A percentile compares a stretch with the other conserved stretches of the same genome.
Evolutionary conservation across 2,888 invertebrate species (phyloP).

Genomic region (Mactromeris polynyma): DNA sequence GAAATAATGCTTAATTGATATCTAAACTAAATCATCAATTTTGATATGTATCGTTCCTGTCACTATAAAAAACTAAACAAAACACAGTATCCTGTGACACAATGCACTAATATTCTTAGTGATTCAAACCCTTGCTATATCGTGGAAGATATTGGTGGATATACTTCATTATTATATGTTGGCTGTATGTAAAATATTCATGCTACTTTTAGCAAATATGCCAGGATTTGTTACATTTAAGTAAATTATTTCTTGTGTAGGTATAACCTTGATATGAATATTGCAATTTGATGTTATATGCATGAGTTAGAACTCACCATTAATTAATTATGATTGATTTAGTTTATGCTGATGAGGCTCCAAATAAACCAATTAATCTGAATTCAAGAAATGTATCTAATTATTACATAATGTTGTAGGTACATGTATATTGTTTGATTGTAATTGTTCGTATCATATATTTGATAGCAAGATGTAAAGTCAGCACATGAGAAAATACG

Average conservation of each 20-base stretch:
- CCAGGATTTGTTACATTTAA: not conserved
- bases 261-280: not conserved
- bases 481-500: conserved; percentile 81
- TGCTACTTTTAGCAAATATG: not conserved
- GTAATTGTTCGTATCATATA: not conserved
- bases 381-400: too few species aligned
- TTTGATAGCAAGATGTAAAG: conserved; percentile 79
- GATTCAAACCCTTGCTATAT: not conserved
- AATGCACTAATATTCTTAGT: not conserved
- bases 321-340: not conserved
- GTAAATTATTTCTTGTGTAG: not conserved
- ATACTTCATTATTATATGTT: not conserved
- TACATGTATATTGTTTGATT: not conserved
- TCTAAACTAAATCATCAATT: not conserved
- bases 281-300: not conserved
- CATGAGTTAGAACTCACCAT: not conserved
- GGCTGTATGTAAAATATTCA: not conserved
- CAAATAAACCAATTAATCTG: too few species aligned
- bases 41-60: too few species aligned
- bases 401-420: too few species aligned
- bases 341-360: too few species aligned
- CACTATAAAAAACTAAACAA: not conserved
- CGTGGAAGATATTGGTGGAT: not conserved
- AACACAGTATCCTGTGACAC: not conserved
- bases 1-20: not conserved